phyloP scores from a whole-genome alignment of 2,888 invertebrate genomes.

The Spatulosminthurus flaviceps region DNA sequence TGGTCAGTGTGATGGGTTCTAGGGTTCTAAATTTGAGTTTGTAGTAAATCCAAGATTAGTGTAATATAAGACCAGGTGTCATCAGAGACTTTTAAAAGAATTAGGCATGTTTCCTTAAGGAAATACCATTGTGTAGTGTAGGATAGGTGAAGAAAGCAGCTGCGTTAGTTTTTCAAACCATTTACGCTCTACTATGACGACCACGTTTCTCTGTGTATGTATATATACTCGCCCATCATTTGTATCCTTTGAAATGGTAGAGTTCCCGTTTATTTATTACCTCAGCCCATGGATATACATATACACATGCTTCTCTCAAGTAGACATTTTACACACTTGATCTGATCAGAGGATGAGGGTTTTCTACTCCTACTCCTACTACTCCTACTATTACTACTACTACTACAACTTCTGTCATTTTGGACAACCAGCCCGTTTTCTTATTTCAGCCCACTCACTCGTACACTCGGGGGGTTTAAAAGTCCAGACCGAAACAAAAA shows the following conservation, averaged over 20 bases:
- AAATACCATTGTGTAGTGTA: slow-evolving; percentile 35
- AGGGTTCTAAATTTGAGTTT: slow-evolving; percentile 2
- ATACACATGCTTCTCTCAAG: neutral
- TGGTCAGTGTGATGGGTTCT: slow-evolving; percentile 11
- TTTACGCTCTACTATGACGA: slow-evolving; percentile 20
- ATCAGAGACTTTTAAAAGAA: slow-evolving; percentile 50
- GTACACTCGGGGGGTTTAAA: slow-evolving; percentile 54
- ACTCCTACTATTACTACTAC: too few relatives aligned
- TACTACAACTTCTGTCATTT: neutral
- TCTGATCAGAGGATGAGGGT: slow-evolving; percentile 45
- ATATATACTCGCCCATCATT: slow-evolving; percentile 15
- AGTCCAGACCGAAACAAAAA: slow-evolving; percentile 50
- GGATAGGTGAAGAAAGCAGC: slow-evolving; percentile 39
- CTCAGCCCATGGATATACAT: too few relatives aligned
- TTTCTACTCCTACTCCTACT: too few relatives aligned
- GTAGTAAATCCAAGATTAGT: neutral
- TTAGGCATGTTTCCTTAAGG: slow-evolving; percentile 53
- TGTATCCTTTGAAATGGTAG: slow-evolving; percentile 19
- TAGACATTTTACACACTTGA: slow-evolving; percentile 52
- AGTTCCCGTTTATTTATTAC: slow-evolving; percentile 13
- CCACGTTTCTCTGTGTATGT: too few relatives aligned
- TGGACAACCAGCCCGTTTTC: slow-evolving; percentile 11
- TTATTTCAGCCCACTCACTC: neutral
- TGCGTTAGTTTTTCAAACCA: slow-evolving; percentile 40
- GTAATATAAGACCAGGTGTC: slow-evolving; percentile 49